Evolutionary conservation across 2,888 invertebrate genomes (phyloP), one percentile per base, ranked within the genome.

Genomic region (Lamproptera curius): DNA sequence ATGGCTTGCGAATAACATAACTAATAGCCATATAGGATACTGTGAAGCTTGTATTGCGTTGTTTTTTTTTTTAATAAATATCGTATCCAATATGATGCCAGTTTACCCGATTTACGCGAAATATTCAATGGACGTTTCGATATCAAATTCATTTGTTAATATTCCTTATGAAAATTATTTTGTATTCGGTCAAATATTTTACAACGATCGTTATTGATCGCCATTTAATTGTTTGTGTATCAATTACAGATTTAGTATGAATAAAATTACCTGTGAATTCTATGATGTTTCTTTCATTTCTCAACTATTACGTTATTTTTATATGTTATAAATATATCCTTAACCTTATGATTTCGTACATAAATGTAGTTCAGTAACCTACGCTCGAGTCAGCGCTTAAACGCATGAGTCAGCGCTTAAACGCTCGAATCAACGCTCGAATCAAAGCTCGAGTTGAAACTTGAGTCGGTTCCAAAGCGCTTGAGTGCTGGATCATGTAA

Each of bases 1-100:
- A 82, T 80, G 86, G 86, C 86, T 86, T 87, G 86, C 86, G 51
- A 86, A 85, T 87, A 87, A 87, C 86, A 79, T 70, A 75, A 83
- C 77, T 85, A 82, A 86, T 82, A 67, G 84, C 86, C 86, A 79
- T 79, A 73, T 73, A 73, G 67, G 74, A 76, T 76, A 80, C 75
- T 78, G 77, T 78, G 68, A 78, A 78, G 86, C 86, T 86, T 86
- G 64, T 76, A 73, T 78, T 78, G 86, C 86, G 80, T 78, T 82
- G 84, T 83, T 82, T 80, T 83, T 76, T 72, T 75, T 69, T 70
- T 67, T 57, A 61, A 44, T 63, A 62, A 55, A 58, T 51, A 56
- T 61, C 52, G 42, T 49, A 52, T 56, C 50, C 53, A 52, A 36
- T 44, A 54, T 52, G 48, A 47, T 33, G 53, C 53, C 53, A 54